Evolutionary conservation across 2,797 vertebrate species (phyloP).

Genomic region (Echiichthys vipera): DNA sequence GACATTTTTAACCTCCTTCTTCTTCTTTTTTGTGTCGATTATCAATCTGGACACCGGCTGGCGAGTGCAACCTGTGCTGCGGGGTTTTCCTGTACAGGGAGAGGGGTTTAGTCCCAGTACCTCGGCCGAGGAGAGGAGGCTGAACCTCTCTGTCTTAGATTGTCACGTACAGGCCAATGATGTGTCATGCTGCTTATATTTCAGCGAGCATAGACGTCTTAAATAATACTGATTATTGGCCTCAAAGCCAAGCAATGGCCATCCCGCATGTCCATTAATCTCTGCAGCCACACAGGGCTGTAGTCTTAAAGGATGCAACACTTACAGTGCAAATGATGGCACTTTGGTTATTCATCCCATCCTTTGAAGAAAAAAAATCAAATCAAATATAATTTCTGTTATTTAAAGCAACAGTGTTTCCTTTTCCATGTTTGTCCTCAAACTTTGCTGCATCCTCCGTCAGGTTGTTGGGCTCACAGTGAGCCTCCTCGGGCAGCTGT

Average conservation of each 20-base stretch:
- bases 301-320: neutral
- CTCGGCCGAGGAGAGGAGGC: constrained; percentile 22
- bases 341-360: neutral
- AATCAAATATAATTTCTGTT: neutral
- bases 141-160: constrained; percentile 5
- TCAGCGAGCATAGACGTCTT: neutral
- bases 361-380: fast-evolving
- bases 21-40: constrained; percentile 67
- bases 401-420: neutral
- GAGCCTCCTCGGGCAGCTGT: constrained; percentile 57
- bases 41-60: constrained; percentile 63
- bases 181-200: constrained; percentile 42
- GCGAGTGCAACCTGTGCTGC: constrained; percentile 58
- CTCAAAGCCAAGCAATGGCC: neutral
- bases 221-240: constrained; percentile 6
- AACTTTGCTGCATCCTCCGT: constrained; percentile 32
- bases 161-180: constrained; percentile 51
- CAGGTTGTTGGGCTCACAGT: constrained; percentile 13
- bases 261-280: constrained; percentile 16
- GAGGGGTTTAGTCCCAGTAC: constrained; percentile 46
- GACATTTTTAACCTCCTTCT: constrained; percentile 59
- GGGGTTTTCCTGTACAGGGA: constrained; percentile 49
- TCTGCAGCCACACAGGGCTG: neutral
- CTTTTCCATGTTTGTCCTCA: constrained; percentile 9
- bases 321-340: neutral